Evolutionary conservation across 2,113 vertebrate genomes (phyloP).

Genomic region (Lathamus discolor): DNA sequence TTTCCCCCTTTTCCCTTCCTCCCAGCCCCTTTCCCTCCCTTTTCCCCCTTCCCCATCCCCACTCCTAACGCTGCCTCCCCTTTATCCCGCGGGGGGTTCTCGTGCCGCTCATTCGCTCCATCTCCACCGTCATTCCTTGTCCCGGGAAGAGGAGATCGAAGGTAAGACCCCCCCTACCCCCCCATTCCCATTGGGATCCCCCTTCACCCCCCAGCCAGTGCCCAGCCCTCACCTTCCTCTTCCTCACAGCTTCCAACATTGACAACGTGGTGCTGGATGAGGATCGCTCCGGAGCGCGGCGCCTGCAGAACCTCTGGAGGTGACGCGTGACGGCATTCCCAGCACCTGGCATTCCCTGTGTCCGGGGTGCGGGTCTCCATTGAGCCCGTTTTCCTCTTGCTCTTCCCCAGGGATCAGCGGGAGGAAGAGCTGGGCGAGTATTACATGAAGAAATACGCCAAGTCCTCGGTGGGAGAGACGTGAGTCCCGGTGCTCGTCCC

Average conservation of each 20-base stretch:
- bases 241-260: neutral
- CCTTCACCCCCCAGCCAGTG: too few relatives aligned
- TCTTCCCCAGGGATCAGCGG: neutral
- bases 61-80: too few relatives aligned
- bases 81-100: too few relatives aligned
- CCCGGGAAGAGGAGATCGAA: neutral
- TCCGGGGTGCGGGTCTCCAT: neutral
- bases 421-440: neutral
- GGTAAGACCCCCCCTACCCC: neutral
- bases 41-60: too few relatives aligned
- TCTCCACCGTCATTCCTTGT: neutral
- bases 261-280: neutral
- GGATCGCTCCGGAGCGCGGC: neutral
- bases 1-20: too few relatives aligned
- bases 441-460: neutral
- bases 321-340: neutral
- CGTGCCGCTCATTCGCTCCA: neutral
- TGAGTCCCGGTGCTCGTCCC: neutral
- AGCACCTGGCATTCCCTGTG: too few relatives aligned
- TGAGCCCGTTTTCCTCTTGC: too few relatives aligned
- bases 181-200: neutral
- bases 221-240: neutral
- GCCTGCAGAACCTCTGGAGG: neutral
- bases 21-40: too few relatives aligned
- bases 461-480: neutral